A percentile compares a stretch with the other conserved stretches of the same genome.
These are phyloP conservation scores for Sitophilus oryzae DNA, from an alignment of 1,140 invertebrate species.

Conservation along the genomic window DNA sequence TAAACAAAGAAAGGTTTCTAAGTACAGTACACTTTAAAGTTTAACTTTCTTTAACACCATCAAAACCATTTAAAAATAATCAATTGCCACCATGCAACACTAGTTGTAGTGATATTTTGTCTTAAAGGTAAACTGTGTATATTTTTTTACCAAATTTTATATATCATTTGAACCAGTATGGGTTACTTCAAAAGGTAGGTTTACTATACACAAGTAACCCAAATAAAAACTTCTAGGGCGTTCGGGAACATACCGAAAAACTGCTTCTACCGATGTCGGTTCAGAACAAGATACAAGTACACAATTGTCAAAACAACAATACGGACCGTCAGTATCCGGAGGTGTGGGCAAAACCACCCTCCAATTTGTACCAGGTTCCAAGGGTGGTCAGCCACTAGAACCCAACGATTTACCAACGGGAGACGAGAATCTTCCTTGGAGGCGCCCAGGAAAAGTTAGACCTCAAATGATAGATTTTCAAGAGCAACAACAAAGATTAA, in stretches of 20 bases:
- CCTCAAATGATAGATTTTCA: neutral
- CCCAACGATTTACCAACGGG: constrained; percentile 46
- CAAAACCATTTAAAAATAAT: too few species aligned
- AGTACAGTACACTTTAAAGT: too few species aligned
- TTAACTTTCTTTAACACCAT: too few species aligned
- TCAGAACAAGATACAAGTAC: constrained; percentile 19
- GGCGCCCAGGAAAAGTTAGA: constrained; percentile 26
- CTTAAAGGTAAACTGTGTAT: too few species aligned
- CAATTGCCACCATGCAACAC: too few species aligned
- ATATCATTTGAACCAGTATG: too few species aligned
- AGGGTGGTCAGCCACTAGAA: constrained; percentile 37
- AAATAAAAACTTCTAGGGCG: constrained; percentile 26
- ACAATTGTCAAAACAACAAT: neutral
- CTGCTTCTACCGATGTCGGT: constrained; percentile 19
- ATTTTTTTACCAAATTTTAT: too few species aligned
- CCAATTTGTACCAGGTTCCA: constrained; percentile 22
- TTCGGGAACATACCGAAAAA: constrained; percentile 32
- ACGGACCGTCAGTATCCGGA: constrained; percentile 1
- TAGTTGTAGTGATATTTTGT: too few species aligned
- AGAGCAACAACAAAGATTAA: constrained; percentile 4
- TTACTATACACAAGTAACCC: neutral
- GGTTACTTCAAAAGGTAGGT: constrained; percentile 14
- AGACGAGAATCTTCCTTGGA: constrained; percentile 52
- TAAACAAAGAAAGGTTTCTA: too few species aligned
- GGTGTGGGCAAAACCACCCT: constrained; percentile 19